These are phyloP conservation scores for Oreortyx pictus DNA, from an alignment of 2,797 vertebrate species.

Conservation along the genomic window DNA sequence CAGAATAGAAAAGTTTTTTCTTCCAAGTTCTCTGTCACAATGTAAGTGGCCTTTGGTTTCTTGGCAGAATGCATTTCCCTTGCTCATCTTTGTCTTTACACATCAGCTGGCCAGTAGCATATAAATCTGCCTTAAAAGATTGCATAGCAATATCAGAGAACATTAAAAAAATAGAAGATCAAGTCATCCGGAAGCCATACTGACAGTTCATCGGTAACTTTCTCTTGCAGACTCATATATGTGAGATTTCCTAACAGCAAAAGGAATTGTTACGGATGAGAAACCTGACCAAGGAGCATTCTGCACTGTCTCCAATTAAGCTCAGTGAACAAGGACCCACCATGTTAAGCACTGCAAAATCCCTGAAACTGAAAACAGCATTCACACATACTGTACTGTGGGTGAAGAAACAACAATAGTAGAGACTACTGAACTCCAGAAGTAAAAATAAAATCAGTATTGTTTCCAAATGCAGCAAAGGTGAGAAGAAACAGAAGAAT, in stretches of 20 bases:
- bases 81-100: not conserved
- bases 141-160: not conserved
- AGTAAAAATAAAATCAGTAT: not conserved
- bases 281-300: not conserved
- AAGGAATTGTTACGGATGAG: not conserved
- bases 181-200: not conserved
- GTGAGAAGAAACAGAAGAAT: not conserved
- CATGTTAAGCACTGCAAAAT: not conserved
- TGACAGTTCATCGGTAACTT: not conserved
- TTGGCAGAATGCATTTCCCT: not conserved
- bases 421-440: not conserved
- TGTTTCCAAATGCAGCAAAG: not conserved
- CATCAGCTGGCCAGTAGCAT: not conserved
- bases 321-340: not conserved
- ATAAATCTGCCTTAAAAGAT: not conserved
- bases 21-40: not conserved
- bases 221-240: rapidly evolving
- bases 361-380: not conserved
- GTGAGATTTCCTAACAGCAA: not conserved
- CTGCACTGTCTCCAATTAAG: not conserved
- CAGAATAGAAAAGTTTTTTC: not conserved
- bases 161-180: not conserved
- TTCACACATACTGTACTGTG: not conserved
- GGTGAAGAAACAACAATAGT: not conserved
- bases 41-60: not conserved